A percentile compares a stretch with the other conserved stretches of the same genome.
phyloP scores from a whole-genome alignment of 2,888 invertebrate genomes.

The Aporophyla nigra region DNA sequence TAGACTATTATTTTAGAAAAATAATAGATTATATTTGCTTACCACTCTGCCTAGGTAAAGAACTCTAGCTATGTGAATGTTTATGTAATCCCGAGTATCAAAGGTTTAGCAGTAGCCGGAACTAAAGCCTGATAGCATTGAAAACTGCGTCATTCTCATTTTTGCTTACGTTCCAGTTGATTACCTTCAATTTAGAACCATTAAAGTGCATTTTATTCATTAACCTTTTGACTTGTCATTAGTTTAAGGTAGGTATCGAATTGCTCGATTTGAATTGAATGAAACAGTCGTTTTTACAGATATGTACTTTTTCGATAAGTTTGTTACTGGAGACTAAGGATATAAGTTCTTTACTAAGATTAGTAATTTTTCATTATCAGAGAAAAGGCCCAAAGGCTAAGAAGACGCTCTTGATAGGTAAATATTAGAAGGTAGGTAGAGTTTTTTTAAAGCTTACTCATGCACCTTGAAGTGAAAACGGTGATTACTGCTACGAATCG shows the following conservation, averaged over 20 bases:
- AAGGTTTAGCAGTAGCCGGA: slow-evolving; percentile 27
- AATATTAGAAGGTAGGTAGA: slow-evolving; percentile 8
- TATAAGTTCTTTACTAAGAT: neutral
- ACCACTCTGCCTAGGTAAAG: no score
- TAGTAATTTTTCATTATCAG: neutral
- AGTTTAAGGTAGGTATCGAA: slow-evolving; percentile 8
- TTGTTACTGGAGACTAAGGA: neutral
- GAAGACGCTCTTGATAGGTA: neutral
- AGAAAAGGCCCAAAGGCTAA: neutral
- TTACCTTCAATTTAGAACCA: slow-evolving; percentile 30
- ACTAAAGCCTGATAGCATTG: slow-evolving; percentile 46
- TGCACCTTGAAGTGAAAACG: slow-evolving; percentile 78
- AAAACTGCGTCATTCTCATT: slow-evolving; percentile 36
- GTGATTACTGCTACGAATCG: slow-evolving; percentile 73
- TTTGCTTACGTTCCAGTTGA: slow-evolving; percentile 45
- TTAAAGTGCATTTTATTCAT: slow-evolving; percentile 47
- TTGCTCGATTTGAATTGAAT: slow-evolving; percentile 26
- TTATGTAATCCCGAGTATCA: slow-evolving; percentile 17
- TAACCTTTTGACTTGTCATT: slow-evolving; percentile 30
- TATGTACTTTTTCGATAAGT: neutral
- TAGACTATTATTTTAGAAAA: no score
- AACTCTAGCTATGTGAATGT: slow-evolving; percentile 8
- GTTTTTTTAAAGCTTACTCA: slow-evolving; percentile 63
- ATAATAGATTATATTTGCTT: no score
- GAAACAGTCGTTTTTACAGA: neutral